phyloP scores from a whole-genome alignment of 1,140 invertebrate species.

The Anastatus disparis region DNA sequence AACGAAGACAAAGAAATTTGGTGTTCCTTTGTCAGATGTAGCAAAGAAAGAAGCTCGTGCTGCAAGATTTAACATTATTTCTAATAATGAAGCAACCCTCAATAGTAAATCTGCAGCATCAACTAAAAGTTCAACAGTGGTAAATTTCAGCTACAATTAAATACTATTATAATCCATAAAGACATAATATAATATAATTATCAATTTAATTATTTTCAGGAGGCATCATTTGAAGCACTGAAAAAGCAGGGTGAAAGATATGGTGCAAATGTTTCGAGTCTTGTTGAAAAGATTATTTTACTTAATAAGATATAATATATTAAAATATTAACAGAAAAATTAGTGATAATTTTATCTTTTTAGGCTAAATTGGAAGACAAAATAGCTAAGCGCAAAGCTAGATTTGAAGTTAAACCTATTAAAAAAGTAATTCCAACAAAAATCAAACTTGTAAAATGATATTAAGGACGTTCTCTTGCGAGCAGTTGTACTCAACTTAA shows the following conservation, averaged over 20 bases:
- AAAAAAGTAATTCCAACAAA: constrained; percentile 59
- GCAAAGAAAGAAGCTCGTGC: constrained; percentile 76
- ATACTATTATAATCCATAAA: background rate
- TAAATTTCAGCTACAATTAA: constrained; percentile 40
- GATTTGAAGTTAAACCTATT: constrained; percentile 68
- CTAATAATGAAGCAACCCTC: constrained; percentile 40
- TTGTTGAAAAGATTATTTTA: constrained; percentile 71
- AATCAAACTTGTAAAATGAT: constrained; percentile 66
- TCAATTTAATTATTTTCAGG: constrained; percentile 46
- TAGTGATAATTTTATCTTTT: constrained; percentile 33
- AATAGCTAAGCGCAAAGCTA: constrained; percentile 77
- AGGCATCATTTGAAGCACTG: constrained; percentile 71
- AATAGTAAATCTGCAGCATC: constrained; percentile 55
- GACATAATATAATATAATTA: constrained; percentile 2
- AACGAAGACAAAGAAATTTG: constrained; percentile 83
- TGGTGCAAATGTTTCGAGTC: constrained; percentile 76
- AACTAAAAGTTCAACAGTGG: constrained; percentile 47
- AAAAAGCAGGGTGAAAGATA: constrained; percentile 82
- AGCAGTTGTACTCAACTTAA: no score
- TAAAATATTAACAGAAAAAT: no score
- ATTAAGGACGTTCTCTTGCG: no score
- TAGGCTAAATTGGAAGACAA: constrained; percentile 72
- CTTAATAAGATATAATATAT: no score
- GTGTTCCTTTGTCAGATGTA: constrained; percentile 70
- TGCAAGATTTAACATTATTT: constrained; percentile 69